Evolutionary conservation across 2,888 invertebrate genomes (phyloP), one percentile per base, ranked within the genome.

Genomic region (Hartigia nigra): DNA sequence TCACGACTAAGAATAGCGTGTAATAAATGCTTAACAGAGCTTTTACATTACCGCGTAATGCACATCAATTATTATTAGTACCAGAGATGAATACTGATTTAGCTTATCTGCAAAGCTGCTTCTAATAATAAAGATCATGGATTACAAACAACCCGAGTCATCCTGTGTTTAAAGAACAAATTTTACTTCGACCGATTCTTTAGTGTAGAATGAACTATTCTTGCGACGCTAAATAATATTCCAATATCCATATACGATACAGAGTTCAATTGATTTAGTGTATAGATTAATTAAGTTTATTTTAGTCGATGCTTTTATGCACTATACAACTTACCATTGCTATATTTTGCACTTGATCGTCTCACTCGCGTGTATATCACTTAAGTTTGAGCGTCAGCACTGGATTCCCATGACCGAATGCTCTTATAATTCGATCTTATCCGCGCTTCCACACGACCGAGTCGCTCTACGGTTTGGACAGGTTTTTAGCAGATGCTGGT

Each of bases 401-500:
- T 37, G 23, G 36, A 79, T 77, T 74, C 77, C 75, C 74, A 78
- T 78, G 70, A 75, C 31, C 36, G n/a, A 70, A 34, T 55, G 74
- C 74, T 69, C 36, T 69, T 75, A 74, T 74, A 77, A 75, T 69
- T 77, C 74, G 36, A 69, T 79, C 12, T 12, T 32, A 77, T 37
- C 77, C 79, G 76, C 77, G 81, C 81, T 80, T 84, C 84, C 82
- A 82, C 77, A 80, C 84, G 81, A 83, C 83, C 81, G 83, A 84
- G 81, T 84, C 85, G 81, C 84, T 77, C 77, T 83, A 82, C 86
- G 81, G 83, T 86, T 87, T 87, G 86, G 81, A 84, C 86, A 82
- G 83, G 85, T 87, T 87, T 86, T 84, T 85, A 85, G 82, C 81
- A 82, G 79, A 78, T 80, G 84, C 86, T 84, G 85, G 86, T 87